Percentiles rank a stretch among this genome's conserved stretches.
Evolutionary conservation across 2,888 invertebrate species (phyloP).

Genomic region (Mythimna impura): DNA sequence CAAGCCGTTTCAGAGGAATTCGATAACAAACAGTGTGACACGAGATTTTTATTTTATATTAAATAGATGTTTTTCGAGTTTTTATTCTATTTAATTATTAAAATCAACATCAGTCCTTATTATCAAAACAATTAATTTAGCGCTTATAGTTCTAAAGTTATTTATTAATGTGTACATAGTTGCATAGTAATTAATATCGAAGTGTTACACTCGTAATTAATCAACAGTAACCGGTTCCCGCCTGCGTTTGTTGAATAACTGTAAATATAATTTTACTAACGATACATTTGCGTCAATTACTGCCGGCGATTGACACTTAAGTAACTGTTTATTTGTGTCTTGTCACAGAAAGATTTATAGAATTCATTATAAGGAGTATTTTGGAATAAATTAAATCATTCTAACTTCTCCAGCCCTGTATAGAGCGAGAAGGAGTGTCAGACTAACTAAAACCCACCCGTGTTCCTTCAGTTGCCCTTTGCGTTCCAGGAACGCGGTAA

Average conservation of each 20-base stretch:
- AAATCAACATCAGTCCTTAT: neutral
- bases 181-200: slow-evolving; percentile 29
- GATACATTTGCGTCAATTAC: slow-evolving; percentile 43
- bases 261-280: slow-evolving; percentile 51
- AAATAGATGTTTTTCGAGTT: neutral
- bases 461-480: too few species aligned
- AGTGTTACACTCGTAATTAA: slow-evolving; percentile 44
- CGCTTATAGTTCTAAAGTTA: slow-evolving; percentile 3
- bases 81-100: neutral
- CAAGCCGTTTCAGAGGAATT: too few species aligned
- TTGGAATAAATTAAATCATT: too few species aligned
- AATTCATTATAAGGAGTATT: neutral
- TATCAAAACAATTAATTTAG: slow-evolving; percentile 15
- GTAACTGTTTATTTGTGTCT: slow-evolving; percentile 27
- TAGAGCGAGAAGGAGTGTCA: neutral
- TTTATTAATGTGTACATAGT: slow-evolving; percentile 21
- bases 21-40: too few species aligned
- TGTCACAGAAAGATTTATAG: neutral
- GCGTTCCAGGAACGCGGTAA: too few species aligned
- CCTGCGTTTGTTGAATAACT: slow-evolving; percentile 51
- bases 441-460: too few species aligned
- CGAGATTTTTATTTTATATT: too few species aligned
- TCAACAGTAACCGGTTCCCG: slow-evolving; percentile 43
- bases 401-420: neutral
- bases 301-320: slow-evolving; percentile 26